Evolutionary conservation across 2,113 vertebrate genomes (phyloP).

Genomic region (Cacatua alba): DNA sequence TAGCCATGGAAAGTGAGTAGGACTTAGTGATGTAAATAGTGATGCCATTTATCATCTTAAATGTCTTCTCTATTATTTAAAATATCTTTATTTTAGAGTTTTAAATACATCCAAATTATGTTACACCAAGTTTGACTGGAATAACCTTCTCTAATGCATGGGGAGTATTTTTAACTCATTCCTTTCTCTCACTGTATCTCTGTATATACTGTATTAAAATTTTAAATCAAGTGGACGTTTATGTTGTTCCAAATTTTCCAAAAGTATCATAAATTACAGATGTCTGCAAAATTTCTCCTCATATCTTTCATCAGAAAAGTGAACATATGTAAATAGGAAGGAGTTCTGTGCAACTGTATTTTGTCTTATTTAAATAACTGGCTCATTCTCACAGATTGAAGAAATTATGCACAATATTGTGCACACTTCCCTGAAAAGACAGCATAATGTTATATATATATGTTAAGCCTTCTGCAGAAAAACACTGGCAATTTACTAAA

Average conservation of each 20-base stretch:
- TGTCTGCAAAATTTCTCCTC: neutral
- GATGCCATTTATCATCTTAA: neutral
- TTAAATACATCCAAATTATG: neutral
- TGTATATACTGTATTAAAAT: neutral
- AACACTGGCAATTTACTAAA: neutral
- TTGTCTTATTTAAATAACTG: neutral
- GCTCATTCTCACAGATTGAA: neutral
- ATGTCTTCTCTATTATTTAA: neutral
- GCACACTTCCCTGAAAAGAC: neutral
- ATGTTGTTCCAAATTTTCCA: neutral
- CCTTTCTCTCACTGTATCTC: neutral
- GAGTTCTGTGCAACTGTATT: neutral
- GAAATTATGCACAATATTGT: neutral
- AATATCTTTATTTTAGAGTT: neutral
- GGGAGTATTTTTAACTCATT: neutral
- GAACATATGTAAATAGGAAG: neutral
- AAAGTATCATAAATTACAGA: neutral
- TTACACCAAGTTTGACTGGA: neutral
- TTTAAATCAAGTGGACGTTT: neutral
- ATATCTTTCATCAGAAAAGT: neutral
- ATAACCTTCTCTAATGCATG: neutral
- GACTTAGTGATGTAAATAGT: constrained; percentile 9
- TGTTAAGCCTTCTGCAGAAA: neutral
- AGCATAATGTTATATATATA: neutral
- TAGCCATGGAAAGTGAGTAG: constrained; percentile 7